Evolutionary conservation across 2,797 vertebrate species (phyloP).

Genomic region (Okamejei kenojei): DNA sequence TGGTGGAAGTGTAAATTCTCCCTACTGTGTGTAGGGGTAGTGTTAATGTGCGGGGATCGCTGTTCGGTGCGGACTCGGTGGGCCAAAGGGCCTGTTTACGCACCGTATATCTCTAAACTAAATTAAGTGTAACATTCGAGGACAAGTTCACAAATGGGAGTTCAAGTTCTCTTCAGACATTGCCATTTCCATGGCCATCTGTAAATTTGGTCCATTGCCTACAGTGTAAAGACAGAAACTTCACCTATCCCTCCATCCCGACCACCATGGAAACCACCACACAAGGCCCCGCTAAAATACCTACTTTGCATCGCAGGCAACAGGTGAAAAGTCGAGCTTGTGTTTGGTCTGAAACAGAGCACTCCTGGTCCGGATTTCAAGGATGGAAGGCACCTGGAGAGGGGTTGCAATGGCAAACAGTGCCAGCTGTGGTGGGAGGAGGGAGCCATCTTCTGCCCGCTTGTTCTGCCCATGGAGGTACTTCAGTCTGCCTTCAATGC

Average conservation of each 20-base stretch:
- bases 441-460: constrained; percentile 24
- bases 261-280: background rate
- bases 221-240: background rate
- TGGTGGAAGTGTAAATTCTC: no score
- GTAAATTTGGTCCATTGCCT: background rate
- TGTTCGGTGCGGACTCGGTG: no score
- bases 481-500: constrained; percentile 35
- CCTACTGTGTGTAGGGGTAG: no score
- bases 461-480: constrained; percentile 38
- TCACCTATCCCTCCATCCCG: no score
- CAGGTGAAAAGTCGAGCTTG: constrained; percentile 39
- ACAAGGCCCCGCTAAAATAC: background rate
- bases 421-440: constrained; percentile 29
- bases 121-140: background rate
- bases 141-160: background rate
- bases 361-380: constrained; percentile 37
- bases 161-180: background rate
- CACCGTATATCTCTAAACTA: no score
- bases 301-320: constrained; percentile 34
- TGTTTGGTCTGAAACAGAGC: constrained; percentile 36
- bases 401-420: constrained; percentile 38
- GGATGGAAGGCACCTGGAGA: constrained; percentile 34
- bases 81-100: no score
- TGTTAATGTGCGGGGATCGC: no score
- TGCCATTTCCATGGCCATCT: background rate